phyloP scores from a whole-genome alignment of 1,140 invertebrate species.

The Megathymus violae region DNA sequence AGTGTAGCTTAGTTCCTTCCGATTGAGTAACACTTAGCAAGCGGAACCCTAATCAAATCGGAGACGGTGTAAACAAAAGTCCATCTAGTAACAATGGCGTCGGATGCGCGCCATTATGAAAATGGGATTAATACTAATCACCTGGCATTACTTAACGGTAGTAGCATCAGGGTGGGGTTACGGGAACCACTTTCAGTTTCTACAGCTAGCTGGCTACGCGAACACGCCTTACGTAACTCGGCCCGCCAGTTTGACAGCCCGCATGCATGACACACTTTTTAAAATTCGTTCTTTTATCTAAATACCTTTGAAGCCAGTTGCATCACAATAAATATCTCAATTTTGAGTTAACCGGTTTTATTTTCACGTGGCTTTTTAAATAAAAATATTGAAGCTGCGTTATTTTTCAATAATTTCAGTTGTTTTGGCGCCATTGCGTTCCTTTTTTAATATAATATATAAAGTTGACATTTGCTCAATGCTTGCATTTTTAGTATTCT shows the following conservation, averaged over 20 bases:
- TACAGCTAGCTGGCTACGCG: conserved; percentile 50
- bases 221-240: conserved; percentile 67
- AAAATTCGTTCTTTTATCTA: conserved; percentile 51
- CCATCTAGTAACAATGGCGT: conserved; percentile 45
- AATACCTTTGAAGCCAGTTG: conserved; percentile 34
- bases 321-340: conserved; percentile 32
- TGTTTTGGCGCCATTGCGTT: conserved; percentile 20
- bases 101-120: conserved; percentile 58
- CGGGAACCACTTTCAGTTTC: conserved; percentile 77
- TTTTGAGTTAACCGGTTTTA: conserved; percentile 18
- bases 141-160: conserved; percentile 59
- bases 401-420: not conserved
- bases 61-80: conserved; percentile 51
- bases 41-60: conserved; percentile 36
- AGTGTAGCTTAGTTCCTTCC: conserved; percentile 39
- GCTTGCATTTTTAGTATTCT: conserved; percentile 34
- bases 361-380: not conserved
- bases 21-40: conserved; percentile 33
- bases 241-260: conserved; percentile 52
- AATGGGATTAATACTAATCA: conserved; percentile 72
- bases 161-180: conserved; percentile 60
- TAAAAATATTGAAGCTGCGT: too few species aligned
- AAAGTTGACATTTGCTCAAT: conserved; percentile 4
- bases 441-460: conserved; percentile 15
- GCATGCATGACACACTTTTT: conserved; percentile 73